These are phyloP conservation scores for Rhopilema esculentum DNA, from an alignment of 30 jellyfish, hydroid and myxozoan species.

Conservation along the genomic window DNA sequence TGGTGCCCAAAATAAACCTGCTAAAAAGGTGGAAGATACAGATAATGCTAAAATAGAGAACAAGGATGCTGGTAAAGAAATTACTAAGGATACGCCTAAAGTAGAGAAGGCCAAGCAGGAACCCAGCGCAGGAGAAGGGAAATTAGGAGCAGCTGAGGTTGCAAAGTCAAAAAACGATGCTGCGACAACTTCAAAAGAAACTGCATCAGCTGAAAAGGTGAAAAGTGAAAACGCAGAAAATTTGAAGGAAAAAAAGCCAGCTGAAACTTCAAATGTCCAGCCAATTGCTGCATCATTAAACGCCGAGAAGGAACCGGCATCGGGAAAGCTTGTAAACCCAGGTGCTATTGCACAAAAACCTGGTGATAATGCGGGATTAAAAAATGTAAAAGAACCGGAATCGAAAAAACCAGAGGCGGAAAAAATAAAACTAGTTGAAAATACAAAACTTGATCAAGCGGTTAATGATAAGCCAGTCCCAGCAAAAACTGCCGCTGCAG, in stretches of 20 bases:
- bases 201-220: background rate
- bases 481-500: background rate
- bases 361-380: background rate
- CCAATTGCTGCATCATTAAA: background rate
- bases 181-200: too few relatives aligned
- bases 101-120: conserved; percentile 5
- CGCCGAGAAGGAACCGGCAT: background rate
- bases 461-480: background rate
- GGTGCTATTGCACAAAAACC: background rate
- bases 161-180: too few relatives aligned
- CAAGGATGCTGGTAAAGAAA: background rate
- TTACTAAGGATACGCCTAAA: background rate
- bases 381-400: conserved; percentile 3
- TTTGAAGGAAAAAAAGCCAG: background rate
- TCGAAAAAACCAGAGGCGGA: background rate
- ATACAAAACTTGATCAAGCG: background rate
- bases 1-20: background rate
- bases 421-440: background rate
- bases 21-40: background rate
- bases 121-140: background rate
- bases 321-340: background rate
- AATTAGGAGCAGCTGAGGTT: background rate
- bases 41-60: background rate
- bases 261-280: background rate
- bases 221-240: background rate